Conservation (phyloP, 2,888 invertebrate genomes). For the Mythimna albipuncta region DNA sequence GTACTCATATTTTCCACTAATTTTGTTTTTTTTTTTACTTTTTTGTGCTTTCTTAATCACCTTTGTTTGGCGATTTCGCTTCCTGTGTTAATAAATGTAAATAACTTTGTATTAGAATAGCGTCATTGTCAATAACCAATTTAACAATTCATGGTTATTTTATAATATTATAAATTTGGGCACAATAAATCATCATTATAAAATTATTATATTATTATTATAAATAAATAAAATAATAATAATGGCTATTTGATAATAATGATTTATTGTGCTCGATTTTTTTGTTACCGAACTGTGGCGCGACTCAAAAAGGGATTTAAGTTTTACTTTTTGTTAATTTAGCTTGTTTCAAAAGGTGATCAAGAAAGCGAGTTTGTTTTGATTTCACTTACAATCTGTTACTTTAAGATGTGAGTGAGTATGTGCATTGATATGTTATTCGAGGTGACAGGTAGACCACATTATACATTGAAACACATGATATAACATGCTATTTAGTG, state of each 20-base stretch:
- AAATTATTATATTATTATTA: too few species aligned
- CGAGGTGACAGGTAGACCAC: constrained; percentile 67
- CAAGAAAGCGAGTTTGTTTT: constrained; percentile 55
- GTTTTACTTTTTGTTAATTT: background rate
- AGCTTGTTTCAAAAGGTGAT: constrained; percentile 48
- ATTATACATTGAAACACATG: constrained; percentile 61
- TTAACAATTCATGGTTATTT: background rate
- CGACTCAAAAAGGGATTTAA: background rate
- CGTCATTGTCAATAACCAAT: constrained; percentile 5
- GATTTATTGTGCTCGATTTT: background rate
- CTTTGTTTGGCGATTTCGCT: constrained; percentile 45
- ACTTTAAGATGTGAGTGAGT: constrained; percentile 62
- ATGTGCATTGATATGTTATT: constrained; percentile 57
- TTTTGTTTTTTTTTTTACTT: constrained; percentile 58
- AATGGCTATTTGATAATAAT: too few species aligned
- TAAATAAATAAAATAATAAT: too few species aligned
- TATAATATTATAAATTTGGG: too few species aligned
- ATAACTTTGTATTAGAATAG: constrained; percentile 11
- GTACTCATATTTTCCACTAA: constrained; percentile 75
- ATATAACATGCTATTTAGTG: constrained; percentile 67
- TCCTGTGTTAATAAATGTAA: constrained; percentile 24
- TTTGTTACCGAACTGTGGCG: background rate
- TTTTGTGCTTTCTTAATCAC: constrained; percentile 58
- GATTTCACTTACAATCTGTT: constrained; percentile 50
- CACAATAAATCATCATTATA: too few species aligned